Base-by-base conservation (phyloP, 2,888 invertebrate genomes). In the Agonopterix alstromeriana region DNA sequence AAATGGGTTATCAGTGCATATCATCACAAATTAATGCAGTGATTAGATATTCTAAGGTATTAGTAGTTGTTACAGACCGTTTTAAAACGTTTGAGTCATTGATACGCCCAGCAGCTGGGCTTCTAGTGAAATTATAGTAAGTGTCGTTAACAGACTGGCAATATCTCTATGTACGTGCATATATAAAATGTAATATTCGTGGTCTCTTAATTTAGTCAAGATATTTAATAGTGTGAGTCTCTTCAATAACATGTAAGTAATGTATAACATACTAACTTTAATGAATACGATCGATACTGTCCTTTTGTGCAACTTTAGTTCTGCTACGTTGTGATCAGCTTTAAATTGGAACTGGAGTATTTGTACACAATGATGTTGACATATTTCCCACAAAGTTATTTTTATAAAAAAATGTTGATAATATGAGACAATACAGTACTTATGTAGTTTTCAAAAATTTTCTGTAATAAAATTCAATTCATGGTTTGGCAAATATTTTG, bases 121-220 rank as follows among this genome's bases (percentile, higher is more conserved):
- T 66, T 67, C 77, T 86, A 86, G 83, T 84, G 80, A 86, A 89
- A 83, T 82, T 85, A 85, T 85, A 74, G 70, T 86, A 84, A 83
- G 82, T 82, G 86, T 86, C 73, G 71, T 84, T 77, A 71, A 82
- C 84, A 83, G 88, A 89, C 88, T 88, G 88, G 84, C 83, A 83
- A 87, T 87, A 85, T 87, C 82, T 87, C 83, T 86, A 83, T 82
- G 75, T 82, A 75, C 61, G 77, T 85, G 83, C 82, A 84, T 86
- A 87, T 86, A 78, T 83, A 80, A 84, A 77, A 67, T 82, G 74
- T 87, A 83, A 83, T 83, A 83, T 80, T 81, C 61, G 67, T 88
- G 87, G 88, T 89, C 88, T 89, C 88, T 78, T 85, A 82, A 82
- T 73, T 84, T 87, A 89, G 88, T 89, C 88, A 88, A 87, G 78